Evolutionary conservation across 2,797 vertebrate genomes (phyloP).

Genomic region (Pteronotus mesoamericanus): DNA sequence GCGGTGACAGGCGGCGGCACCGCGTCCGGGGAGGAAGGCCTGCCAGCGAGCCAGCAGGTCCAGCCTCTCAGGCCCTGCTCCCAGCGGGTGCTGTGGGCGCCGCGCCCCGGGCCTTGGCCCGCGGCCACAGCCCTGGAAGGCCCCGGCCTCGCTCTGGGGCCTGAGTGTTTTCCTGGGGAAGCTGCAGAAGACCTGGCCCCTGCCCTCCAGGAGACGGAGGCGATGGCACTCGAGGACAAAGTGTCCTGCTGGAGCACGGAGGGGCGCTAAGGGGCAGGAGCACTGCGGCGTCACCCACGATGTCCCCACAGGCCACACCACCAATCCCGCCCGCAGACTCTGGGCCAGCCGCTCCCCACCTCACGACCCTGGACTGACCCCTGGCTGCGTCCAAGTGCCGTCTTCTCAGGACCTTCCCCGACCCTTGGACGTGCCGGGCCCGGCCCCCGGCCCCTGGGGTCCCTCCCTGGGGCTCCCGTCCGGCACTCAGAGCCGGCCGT

Average conservation of each 20-base stretch:
- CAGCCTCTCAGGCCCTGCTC: background rate
- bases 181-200: no score
- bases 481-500: no score
- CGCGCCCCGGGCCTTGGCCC: background rate
- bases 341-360: background rate
- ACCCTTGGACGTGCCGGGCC: no score
- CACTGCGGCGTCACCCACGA: background rate
- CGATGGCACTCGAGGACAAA: background rate
- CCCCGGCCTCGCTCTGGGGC: no score
- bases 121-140: background rate
- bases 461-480: no score
- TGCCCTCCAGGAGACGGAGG: background rate
- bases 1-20: rapidly evolving
- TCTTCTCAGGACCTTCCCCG: background rate
- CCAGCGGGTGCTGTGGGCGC: background rate
- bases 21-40: background rate
- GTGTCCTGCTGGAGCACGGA: background rate
- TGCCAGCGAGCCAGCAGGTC: rapidly evolving
- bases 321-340: background rate
- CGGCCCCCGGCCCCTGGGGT: background rate
- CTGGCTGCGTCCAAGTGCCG: rapidly evolving
- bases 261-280: background rate
- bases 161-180: background rate
- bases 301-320: background rate
- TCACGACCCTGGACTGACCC: background rate